Evolutionary conservation across 1,140 invertebrate genomes (phyloP).

Genomic region (Tribolium madens): DNA sequence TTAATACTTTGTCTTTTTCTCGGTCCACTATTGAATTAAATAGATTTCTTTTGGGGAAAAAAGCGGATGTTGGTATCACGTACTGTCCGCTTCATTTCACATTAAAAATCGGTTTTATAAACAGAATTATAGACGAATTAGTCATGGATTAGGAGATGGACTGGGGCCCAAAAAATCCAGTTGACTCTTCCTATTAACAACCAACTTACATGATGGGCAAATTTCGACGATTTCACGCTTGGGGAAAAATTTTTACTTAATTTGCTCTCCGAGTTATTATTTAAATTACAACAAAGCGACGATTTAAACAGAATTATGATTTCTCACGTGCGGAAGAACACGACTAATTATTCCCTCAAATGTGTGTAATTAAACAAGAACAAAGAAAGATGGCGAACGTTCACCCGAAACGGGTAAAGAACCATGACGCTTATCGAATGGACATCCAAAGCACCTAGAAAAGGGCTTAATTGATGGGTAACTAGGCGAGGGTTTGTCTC

Average conservation of each 20-base stretch:
- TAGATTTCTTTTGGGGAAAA: constrained; percentile 48
- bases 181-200: neutral
- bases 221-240: neutral
- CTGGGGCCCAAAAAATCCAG: neutral
- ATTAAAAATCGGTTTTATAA: constrained; percentile 57
- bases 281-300: constrained; percentile 26
- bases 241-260: neutral
- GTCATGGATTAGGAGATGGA: constrained; percentile 52
- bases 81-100: constrained; percentile 56
- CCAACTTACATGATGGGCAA: neutral
- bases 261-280: constrained; percentile 1
- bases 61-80: constrained; percentile 50
- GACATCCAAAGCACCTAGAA: neutral
- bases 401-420: constrained; percentile 12
- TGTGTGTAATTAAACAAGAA: constrained; percentile 30
- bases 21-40: constrained; percentile 51
- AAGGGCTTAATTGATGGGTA: neutral
- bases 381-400: constrained; percentile 29
- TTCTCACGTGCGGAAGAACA: constrained; percentile 37
- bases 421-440: neutral
- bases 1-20: constrained; percentile 50
- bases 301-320: constrained; percentile 25
- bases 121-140: constrained; percentile 54
- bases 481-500: neutral
- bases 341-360: constrained; percentile 1